phyloP scores from a whole-genome alignment of 2,888 invertebrate species.

The Scrobipalpa costella region DNA sequence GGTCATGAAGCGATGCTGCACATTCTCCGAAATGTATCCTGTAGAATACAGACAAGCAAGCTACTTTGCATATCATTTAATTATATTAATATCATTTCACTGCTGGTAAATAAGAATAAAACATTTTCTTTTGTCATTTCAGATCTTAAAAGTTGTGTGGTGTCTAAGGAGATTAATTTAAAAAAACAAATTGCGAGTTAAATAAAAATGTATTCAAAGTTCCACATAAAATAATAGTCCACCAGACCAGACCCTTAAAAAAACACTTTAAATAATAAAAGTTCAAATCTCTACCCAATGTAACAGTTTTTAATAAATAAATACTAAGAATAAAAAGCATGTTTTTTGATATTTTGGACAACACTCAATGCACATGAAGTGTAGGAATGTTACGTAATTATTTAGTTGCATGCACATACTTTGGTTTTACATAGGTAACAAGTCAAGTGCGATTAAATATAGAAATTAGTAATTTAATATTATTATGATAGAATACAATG shows the following conservation, averaged over 20 bases:
- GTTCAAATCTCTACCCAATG: background rate
- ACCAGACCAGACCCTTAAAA: background rate
- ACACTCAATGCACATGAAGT: background rate
- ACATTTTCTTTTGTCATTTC: background rate
- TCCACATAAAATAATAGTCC: background rate
- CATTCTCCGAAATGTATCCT: no score
- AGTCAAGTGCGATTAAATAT: no score
- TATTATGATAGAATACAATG: no score
- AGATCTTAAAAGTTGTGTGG: background rate
- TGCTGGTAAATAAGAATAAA: background rate
- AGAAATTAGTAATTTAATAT: no score
- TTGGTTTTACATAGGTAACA: background rate
- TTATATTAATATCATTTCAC: no score
- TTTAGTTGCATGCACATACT: background rate
- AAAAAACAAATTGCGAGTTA: background rate
- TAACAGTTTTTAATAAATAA: background rate
- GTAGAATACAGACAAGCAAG: no score
- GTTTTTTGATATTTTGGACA: background rate
- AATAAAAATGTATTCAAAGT: background rate
- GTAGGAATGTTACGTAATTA: background rate
- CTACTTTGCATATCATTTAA: no score
- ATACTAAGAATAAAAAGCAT: background rate
- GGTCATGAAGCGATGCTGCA: no score
- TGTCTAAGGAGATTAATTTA: background rate
- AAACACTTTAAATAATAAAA: background rate